Percentiles rank a stretch among this genome's conserved stretches.
Evolutionary conservation across 2,113 vertebrate genomes (phyloP).

Genomic region (Amphiprion percula): DNA sequence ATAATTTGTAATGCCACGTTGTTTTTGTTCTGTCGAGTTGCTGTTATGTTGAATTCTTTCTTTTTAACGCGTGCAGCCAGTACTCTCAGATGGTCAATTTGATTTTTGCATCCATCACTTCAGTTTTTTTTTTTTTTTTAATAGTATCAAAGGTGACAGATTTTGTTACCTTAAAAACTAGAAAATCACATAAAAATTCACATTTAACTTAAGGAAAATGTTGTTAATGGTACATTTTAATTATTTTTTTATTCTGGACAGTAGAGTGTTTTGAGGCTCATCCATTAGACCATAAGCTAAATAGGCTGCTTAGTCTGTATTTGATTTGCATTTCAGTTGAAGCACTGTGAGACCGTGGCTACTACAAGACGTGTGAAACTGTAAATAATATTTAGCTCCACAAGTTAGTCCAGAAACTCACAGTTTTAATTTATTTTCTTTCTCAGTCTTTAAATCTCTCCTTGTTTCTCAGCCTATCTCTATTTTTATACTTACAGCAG

Average conservation of each 20-base stretch:
- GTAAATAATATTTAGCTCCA: conserved; percentile 70
- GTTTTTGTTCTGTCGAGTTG: conserved; percentile 33
- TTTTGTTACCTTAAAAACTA: background rate
- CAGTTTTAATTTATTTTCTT: conserved; percentile 76
- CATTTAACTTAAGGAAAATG: conserved; percentile 21
- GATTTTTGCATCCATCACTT: conserved; percentile 7
- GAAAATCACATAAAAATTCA: background rate
- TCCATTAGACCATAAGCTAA: conserved; percentile 19
- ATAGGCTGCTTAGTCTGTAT: conserved; percentile 18
- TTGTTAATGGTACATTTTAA: background rate
- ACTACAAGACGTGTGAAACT: conserved; percentile 61
- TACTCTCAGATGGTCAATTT: conserved; percentile 48
- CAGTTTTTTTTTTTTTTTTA: background rate
- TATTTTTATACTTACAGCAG: conserved; percentile 64
- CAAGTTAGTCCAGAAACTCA: conserved; percentile 52
- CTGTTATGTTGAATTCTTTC: conserved; percentile 14
- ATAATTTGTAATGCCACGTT: conserved; percentile 14
- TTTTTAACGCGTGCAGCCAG: conserved; percentile 59
- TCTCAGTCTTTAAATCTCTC: conserved; percentile 41
- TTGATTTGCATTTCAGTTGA: conserved; percentile 64
- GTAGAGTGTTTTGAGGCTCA: conserved; percentile 17
- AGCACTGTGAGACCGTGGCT: conserved; percentile 73
- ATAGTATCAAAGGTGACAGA: background rate
- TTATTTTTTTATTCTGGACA: conserved; percentile 13
- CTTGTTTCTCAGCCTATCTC: conserved; percentile 36